Percentiles rank a stretch among this genome's conserved stretches.
These are phyloP conservation scores for Trididemnum clinides DNA, from an alignment of 23 tunicate genomes.

Conservation along the genomic window DNA sequence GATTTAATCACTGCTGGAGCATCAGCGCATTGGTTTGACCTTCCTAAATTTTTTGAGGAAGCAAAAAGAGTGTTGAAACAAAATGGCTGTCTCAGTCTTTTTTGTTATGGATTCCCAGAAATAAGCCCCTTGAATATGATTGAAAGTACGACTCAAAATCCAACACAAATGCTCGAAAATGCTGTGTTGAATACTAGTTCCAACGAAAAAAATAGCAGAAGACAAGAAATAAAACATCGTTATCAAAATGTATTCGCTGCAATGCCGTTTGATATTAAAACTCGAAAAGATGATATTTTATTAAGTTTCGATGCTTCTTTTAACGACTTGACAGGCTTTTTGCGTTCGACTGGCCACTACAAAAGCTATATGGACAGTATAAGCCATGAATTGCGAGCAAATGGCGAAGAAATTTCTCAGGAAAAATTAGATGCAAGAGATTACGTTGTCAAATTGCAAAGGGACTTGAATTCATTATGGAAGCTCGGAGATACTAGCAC, in stretches of 20 bases:
- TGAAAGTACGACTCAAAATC: background rate
- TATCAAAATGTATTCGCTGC: background rate
- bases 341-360: background rate
- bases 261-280: background rate
- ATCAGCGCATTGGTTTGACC: conserved; percentile 56
- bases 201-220: background rate
- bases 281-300: background rate
- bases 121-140: background rate
- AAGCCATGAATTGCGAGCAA: background rate
- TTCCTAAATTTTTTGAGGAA: conserved; percentile 27
- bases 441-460: background rate
- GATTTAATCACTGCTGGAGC: conserved; percentile 39
- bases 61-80: conserved; percentile 38
- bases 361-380: background rate
- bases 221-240: background rate
- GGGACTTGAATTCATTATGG: background rate
- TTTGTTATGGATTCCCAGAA: conserved; percentile 27
- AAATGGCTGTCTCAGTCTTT: conserved; percentile 37
- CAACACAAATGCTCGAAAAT: background rate
- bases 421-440: background rate
- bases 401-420: background rate
- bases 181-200: background rate
- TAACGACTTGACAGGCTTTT: background rate
- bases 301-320: background rate
- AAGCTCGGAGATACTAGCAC: background rate